phyloP scores from a whole-genome alignment of 2,888 invertebrate genomes.

The Cryptocephalus primarius region DNA sequence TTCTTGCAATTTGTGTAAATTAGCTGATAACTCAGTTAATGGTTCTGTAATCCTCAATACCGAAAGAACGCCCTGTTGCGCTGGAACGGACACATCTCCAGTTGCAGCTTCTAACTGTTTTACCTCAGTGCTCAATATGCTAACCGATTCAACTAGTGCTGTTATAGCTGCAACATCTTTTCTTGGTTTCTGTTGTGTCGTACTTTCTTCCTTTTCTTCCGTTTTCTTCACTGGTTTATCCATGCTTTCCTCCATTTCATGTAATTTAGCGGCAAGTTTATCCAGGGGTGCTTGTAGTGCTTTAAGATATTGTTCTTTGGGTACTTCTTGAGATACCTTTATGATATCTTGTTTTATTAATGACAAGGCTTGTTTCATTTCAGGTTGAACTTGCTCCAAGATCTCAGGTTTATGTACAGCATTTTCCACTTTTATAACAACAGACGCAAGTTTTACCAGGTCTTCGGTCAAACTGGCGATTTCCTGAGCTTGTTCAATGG shows the following conservation, averaged over 20 bases:
- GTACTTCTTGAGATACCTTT: background rate
- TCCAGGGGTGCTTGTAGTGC: conserved; percentile 2
- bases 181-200: background rate
- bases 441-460: conserved; percentile 7
- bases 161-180: conserved; percentile 5
- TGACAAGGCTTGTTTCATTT: conserved; percentile 8
- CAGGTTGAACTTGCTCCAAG: conserved; percentile 3
- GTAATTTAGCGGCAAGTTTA: conserved; percentile 1
- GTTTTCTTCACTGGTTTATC: background rate
- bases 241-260: conserved; percentile 7
- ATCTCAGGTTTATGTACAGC: conserved; percentile 7
- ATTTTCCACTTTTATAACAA: conserved; percentile 7
- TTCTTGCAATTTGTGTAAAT: conserved; percentile 5
- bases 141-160: background rate
- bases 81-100: background rate
- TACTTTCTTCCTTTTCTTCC: background rate
- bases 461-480: conserved; percentile 6
- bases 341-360: background rate
- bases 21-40: conserved; percentile 4
- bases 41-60: conserved; percentile 9
- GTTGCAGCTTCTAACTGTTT: background rate
- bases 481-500: conserved; percentile 5
- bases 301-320: background rate
- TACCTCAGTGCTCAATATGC: background rate
- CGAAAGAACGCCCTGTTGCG: conserved; percentile 11